Conservation (phyloP, 2,888 invertebrate genomes). For the Syrphus vitripennis region DNA sequence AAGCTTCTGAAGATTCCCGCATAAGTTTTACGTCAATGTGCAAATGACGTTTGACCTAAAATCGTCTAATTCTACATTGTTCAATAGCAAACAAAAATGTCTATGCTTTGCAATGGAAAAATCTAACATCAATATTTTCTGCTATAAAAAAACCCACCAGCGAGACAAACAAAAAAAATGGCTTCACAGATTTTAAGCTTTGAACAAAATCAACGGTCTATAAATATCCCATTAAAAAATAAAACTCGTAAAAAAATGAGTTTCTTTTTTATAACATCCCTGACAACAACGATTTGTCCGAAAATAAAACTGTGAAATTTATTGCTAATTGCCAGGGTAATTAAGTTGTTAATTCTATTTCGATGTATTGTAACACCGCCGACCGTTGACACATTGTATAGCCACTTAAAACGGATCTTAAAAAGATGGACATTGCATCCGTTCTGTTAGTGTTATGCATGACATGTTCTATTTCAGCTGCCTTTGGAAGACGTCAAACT, state of each 20-base stretch:
- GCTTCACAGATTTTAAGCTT: neutral
- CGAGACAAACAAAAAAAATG: neutral
- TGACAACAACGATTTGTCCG: neutral
- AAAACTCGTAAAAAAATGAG: neutral
- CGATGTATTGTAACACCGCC: conserved; percentile 5
- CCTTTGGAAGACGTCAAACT: neutral
- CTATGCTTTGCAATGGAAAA: neutral
- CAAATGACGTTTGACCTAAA: conserved; percentile 1
- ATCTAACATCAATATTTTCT: neutral
- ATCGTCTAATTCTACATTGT: neutral
- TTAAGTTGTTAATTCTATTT: conserved; percentile 52
- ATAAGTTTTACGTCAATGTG: neutral
- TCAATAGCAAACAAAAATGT: neutral
- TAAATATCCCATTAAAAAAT: neutral
- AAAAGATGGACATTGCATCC: conserved; percentile 39
- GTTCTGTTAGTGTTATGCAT: neutral
- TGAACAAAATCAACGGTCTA: neutral
- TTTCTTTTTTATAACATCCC: neutral
- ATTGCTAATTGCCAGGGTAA: conserved; percentile 41
- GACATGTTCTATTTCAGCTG: neutral
- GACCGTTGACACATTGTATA: conserved; percentile 43
- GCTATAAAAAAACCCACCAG: neutral
- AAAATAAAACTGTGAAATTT: conserved; percentile 39
- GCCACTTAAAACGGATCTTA: conserved; percentile 43
- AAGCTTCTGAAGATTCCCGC: neutral